Base-by-base conservation (phyloP, 2,113 vertebrate species). In the Electrona antarctica region DNA sequence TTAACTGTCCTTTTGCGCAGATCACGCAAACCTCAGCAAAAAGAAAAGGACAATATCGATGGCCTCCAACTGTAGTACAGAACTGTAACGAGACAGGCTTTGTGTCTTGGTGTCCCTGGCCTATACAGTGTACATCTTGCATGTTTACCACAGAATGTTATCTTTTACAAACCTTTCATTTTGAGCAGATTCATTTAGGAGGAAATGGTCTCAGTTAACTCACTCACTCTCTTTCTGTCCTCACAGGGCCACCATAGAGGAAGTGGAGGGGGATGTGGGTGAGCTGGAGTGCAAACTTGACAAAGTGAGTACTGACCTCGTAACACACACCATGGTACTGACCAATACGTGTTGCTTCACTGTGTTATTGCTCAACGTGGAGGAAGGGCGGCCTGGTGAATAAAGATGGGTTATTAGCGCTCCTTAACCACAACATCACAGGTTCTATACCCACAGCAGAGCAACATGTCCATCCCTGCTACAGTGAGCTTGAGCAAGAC, bases 271-370 rank as follows among this genome's bases (percentile, higher is more conserved):
- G 77, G 97, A 99, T 91, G 96, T 99, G 84, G 89, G 95, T 1
- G 98, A 99, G 89, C 89, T 99, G 88, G 98, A 99, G 88, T 93
- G 96, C 77, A 99, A 98, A 85, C 95, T 99, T n/a, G 98, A 99
- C 91, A 99, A 99, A 97, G 98, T 99, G 91, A 94, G 91, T 81
- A 88, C 50, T 76, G 58, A 78, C 76, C 65, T 2, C 45, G n/a
- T 11, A 12, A 8, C 8, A 9, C 7, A 8, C 8, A 14, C 7
- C 4, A 28, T 8, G 57, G 14, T 15, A 9, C 28, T 59, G 13
- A 52, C 50, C 50, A 52, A 52, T 52, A 82, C 89, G 78, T 65
- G 85, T 79, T 64, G 74, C 57, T 61, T 75, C 67, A 79, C 85
- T 85, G 69, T 81, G 77, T 65, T 50, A 71, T 84, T 86, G 79